Evolutionary conservation across 2,113 vertebrate genomes (phyloP), one percentile per base, ranked within the genome.

Genomic region (Chamaetylas fuelleborni): DNA sequence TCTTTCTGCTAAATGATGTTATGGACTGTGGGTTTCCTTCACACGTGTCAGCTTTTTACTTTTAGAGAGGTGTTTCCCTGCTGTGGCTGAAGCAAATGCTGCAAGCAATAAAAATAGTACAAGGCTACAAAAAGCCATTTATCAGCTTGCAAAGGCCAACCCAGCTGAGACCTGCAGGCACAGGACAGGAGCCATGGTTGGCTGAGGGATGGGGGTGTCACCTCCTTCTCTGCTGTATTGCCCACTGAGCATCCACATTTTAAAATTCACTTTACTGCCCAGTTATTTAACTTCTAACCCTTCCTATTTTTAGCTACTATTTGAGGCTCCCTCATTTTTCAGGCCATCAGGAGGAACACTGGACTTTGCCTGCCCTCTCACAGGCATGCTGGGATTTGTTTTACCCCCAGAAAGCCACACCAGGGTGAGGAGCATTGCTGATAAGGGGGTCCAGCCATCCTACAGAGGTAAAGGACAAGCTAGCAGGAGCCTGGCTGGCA

Each of bases 1-100:
- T 83, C 81, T 71, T 92, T 67, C 67, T 90, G 61, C 85, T 94
- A 81, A 95, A 92, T 56, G 72, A 51, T 50, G 54, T 90, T 94
- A 65, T 16, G 18, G 71, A 71, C 64, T 78, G 42, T 48, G 57
- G 34, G 48, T 45, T 93, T 86, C 51, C 80, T 90, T 91, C 85
- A 70, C 74, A 64, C 10, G 9, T 67, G 90, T 86, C 92, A 83
- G 60, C 87, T 71, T 92, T 96, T 93, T 84, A 72, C 77, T 95
- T 76, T 79, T 45, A 74, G 57, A 96, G 82, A 67, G 64, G 88
- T 53, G 48, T n/a, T 74, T 86, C 72, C 12, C 85, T 90, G 58
- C 29, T 86, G 72, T 45, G 67, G 74, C 60, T 93, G 86, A 81
- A 95, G 92, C n/a, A 92, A 92, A 90, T 67, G 71, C 23, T 90